Conservation (phyloP, 35 echinoderm and acorn worm genomes). For the Lytechinus pictus region DNA sequence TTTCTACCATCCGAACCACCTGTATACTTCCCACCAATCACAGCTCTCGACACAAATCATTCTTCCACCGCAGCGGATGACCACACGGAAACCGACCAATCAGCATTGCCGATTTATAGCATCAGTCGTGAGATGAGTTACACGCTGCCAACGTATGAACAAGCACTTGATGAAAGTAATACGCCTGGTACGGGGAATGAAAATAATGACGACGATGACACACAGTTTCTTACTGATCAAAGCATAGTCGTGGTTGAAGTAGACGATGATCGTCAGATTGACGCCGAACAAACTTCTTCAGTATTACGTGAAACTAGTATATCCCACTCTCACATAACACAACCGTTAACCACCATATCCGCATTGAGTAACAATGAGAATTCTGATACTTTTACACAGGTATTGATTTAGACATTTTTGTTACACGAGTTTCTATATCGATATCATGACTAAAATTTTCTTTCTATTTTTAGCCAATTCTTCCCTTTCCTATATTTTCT, state of each 20-base stretch:
- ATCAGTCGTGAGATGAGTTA: slow-evolving; percentile 4
- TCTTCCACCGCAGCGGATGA: background rate
- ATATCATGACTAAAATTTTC: too few species aligned
- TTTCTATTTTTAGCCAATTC: too few species aligned
- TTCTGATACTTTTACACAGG: background rate
- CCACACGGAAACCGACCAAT: background rate
- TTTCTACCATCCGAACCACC: slow-evolving; percentile 22
- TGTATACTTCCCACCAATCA: slow-evolving; percentile 34
- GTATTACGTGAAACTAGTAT: background rate
- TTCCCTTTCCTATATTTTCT: too few species aligned
- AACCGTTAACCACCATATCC: background rate
- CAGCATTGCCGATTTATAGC: background rate
- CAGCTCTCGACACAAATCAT: background rate
- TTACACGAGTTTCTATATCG: too few species aligned
- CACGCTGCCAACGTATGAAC: slow-evolving; percentile 8
- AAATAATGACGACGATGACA: background rate
- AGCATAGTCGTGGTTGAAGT: background rate
- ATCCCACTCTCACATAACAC: background rate
- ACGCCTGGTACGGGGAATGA: background rate
- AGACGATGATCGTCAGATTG: background rate
- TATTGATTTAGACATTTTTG: background rate
- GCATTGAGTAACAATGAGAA: background rate
- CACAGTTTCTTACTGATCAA: background rate
- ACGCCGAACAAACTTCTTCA: background rate
- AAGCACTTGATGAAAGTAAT: background rate